Conservation (phyloP, 2,113 vertebrate genomes). For the Rousettus leschenaultii region DNA sequence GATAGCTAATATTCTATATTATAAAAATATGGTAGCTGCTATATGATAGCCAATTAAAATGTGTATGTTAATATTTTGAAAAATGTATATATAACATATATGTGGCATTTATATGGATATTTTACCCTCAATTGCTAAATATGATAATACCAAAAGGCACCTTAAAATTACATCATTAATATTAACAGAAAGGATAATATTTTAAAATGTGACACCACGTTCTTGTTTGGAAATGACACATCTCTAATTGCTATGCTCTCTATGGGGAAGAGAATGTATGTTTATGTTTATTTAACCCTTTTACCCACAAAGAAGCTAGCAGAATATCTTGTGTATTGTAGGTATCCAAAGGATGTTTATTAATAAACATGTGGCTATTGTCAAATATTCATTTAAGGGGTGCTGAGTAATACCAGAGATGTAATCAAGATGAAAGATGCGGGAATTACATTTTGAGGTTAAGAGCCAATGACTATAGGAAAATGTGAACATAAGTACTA, state of each 20-base stretch:
- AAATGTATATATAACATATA: not conserved
- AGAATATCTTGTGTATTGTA: not conserved
- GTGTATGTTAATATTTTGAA: not conserved
- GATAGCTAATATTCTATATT: not conserved
- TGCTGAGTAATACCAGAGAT: not conserved
- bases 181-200: not conserved
- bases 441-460: not conserved
- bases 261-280: not conserved
- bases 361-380: not conserved
- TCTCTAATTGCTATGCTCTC: not conserved
- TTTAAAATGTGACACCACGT: not conserved
- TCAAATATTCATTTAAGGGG: not conserved
- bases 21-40: not conserved
- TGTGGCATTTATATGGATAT: not conserved
- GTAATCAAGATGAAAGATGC: not conserved
- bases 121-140: not conserved
- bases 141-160: not conserved
- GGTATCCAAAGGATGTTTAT: not conserved
- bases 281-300: not conserved
- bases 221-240: not conserved
- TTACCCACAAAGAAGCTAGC: not conserved
- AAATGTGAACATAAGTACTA: not conserved
- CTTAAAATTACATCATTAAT: not conserved
- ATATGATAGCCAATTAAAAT: not conserved
- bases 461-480: not conserved